Conservation (phyloP, 2,888 invertebrate species). For the Drosophila mettleri region DNA sequence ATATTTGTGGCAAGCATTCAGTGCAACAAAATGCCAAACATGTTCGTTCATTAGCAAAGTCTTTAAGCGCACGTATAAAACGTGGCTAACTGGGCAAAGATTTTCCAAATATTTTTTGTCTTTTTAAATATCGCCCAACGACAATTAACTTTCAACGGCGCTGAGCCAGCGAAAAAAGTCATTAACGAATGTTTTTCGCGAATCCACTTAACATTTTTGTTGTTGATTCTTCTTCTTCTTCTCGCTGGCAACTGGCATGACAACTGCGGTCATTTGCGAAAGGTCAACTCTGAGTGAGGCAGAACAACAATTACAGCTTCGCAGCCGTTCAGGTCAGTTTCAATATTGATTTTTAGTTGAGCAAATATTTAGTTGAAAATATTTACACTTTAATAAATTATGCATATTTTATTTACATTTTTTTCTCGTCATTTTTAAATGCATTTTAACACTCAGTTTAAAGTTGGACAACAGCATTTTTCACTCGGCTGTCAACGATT, state of each 20-base stretch:
- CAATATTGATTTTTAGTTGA: constrained; percentile 55
- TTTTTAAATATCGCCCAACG: constrained; percentile 9
- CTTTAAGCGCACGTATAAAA: background rate
- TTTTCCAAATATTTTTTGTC: constrained; percentile 7
- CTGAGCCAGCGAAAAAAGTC: constrained; percentile 39
- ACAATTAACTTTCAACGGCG: constrained; percentile 56
- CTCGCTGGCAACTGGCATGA: background rate
- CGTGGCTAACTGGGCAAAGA: background rate
- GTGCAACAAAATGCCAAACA: background rate
- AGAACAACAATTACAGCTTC: constrained; percentile 18
- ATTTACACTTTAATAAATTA: constrained; percentile 28
- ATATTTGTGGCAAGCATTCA: background rate
- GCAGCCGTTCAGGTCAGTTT: constrained; percentile 22
- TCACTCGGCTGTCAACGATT: constrained; percentile 21
- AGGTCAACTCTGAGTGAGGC: constrained; percentile 54
- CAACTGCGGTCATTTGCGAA: constrained; percentile 63
- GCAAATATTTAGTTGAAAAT: constrained; percentile 24
- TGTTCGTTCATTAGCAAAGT: constrained; percentile 3
- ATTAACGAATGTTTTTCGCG: constrained; percentile 45
- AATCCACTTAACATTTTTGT: constrained; percentile 58
- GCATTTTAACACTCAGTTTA: constrained; percentile 25
- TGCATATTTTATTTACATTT: constrained; percentile 1
- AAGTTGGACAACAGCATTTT: background rate
- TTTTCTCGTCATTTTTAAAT: constrained; percentile 35
- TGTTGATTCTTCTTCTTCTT: background rate